phyloP scores from a whole-genome alignment of 2,888 invertebrate genomes.

The Adineta ricciae region DNA sequence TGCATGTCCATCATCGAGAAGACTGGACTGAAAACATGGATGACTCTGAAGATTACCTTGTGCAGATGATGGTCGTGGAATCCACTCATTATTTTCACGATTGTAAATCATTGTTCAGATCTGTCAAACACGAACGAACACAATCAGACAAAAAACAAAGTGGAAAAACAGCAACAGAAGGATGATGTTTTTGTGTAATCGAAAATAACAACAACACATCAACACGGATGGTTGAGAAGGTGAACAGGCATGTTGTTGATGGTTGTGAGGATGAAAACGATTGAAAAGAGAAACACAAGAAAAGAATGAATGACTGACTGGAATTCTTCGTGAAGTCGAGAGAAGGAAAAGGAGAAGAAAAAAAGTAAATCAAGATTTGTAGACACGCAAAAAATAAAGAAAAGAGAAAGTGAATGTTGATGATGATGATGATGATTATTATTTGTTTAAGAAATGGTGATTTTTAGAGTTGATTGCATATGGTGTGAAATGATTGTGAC shows the following conservation, averaged over 20 bases:
- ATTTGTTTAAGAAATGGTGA: too few species aligned
- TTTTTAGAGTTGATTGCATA: too few species aligned
- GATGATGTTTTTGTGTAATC: too few species aligned
- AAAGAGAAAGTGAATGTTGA: background rate
- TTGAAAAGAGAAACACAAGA: background rate
- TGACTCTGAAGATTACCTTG: conserved; percentile 45
- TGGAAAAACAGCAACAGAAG: background rate
- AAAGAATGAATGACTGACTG: background rate
- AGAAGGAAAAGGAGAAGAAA: background rate
- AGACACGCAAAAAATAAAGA: background rate
- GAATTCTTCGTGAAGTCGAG: background rate
- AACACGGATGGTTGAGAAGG: background rate
- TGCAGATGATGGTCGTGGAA: conserved; percentile 36
- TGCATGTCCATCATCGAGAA: conserved; percentile 41
- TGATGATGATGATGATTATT: too few species aligned
- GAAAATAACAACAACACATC: background rate
- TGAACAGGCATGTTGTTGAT: too few species aligned
- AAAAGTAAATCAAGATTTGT: background rate
- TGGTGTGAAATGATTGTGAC: too few species aligned
- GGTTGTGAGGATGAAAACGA: background rate
- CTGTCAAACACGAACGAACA: background rate
- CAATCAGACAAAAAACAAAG: background rate
- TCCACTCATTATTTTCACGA: background rate
- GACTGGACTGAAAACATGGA: conserved; percentile 41
- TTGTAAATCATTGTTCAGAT: background rate